These are phyloP conservation scores for Allophyes oxyacanthae DNA, from an alignment of 2,888 invertebrate species.

Conservation along the genomic window DNA sequence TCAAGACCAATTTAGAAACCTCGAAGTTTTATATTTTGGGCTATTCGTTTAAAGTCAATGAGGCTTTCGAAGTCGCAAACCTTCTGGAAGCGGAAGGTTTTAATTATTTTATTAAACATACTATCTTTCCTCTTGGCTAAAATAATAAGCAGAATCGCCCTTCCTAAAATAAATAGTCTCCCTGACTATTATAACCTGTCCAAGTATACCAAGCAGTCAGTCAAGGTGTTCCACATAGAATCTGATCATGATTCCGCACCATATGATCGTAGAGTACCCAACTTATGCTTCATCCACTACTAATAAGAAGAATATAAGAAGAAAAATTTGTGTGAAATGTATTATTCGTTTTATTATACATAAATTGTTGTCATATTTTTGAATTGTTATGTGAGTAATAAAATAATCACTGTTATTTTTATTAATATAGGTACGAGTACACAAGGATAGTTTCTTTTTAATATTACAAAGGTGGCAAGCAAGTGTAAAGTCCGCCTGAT, in stretches of 20 bases:
- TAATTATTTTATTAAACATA: too few species aligned
- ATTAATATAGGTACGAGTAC: too few species aligned
- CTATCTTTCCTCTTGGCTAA: too few species aligned
- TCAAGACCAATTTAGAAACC: slow-evolving; percentile 53
- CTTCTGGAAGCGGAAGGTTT: slow-evolving; percentile 73
- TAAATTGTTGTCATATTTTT: too few species aligned
- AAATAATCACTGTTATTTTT: too few species aligned
- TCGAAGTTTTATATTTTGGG: slow-evolving; percentile 53
- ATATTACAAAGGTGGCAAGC: too few species aligned
- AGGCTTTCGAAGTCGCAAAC: slow-evolving; percentile 70
- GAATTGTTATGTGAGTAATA: too few species aligned
- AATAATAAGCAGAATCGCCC: too few species aligned
- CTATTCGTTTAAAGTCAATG: slow-evolving; percentile 62
- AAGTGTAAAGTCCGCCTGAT: too few species aligned
- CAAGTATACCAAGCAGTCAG: slow-evolving; percentile 62
- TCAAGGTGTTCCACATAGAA: slow-evolving; percentile 59
- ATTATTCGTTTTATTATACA: too few species aligned
- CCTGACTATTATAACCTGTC: slow-evolving; percentile 66
- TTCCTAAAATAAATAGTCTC: slow-evolving; percentile 30
- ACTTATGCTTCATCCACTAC: slow-evolving; percentile 58
- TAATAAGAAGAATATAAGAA: slow-evolving; percentile 60
- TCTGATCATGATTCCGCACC: slow-evolving; percentile 60
- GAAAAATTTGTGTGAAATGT: slow-evolving; percentile 60
- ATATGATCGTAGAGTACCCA: slow-evolving; percentile 62
- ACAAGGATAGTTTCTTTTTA: too few species aligned